Conservation (phyloP, 2,888 invertebrate genomes). For the Ormyrus thymus region DNA sequence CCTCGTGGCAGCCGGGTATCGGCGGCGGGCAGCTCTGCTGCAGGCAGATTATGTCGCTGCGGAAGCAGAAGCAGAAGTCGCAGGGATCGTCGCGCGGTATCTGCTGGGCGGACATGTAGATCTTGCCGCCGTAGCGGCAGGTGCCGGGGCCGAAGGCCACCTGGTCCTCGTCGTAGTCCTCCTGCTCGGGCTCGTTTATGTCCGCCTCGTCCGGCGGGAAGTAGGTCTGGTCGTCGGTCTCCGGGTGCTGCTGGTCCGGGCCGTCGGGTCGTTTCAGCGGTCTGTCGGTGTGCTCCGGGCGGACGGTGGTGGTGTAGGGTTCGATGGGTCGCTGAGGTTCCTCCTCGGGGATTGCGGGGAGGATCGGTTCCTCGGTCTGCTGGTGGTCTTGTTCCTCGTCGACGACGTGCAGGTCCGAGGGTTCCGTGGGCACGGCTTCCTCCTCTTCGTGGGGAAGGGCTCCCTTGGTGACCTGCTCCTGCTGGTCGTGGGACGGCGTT, state of each 20-base stretch:
- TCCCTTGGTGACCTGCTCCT: conserved; percentile 34
- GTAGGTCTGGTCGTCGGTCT: conserved; percentile 66
- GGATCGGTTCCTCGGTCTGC: conserved; percentile 59
- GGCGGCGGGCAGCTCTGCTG: conserved; percentile 97
- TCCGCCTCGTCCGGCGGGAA: conserved; percentile 73
- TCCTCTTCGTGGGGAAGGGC: conserved; percentile 13
- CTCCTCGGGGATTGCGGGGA: conserved; percentile 57
- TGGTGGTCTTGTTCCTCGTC: conserved; percentile 55
- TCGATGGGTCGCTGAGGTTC: conserved; percentile 61
- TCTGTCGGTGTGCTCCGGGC: conserved; percentile 54
- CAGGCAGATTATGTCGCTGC: conserved; percentile 95
- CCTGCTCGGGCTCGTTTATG: conserved; percentile 80
- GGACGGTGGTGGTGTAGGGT: conserved; percentile 58
- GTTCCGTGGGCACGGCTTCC: conserved; percentile 21
- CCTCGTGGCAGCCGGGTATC: conserved; percentile 92
- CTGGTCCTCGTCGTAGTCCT: conserved; percentile 82
- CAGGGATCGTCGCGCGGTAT: conserved; percentile 96
- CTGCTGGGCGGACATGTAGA: conserved; percentile 95
- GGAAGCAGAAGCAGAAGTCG: conserved; percentile 97
- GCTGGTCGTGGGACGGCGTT: not conserved
- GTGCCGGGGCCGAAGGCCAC: conserved; percentile 90
- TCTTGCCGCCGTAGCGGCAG: conserved; percentile 93
- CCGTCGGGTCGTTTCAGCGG: conserved; percentile 60
- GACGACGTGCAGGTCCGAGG: conserved; percentile 25
- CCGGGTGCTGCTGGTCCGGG: conserved; percentile 64